Percentiles rank a stretch among this genome's conserved stretches.
These are phyloP conservation scores for Oxyteleia sp. DNA, from an alignment of 2,888 invertebrate species.

Conservation along the genomic window DNA sequence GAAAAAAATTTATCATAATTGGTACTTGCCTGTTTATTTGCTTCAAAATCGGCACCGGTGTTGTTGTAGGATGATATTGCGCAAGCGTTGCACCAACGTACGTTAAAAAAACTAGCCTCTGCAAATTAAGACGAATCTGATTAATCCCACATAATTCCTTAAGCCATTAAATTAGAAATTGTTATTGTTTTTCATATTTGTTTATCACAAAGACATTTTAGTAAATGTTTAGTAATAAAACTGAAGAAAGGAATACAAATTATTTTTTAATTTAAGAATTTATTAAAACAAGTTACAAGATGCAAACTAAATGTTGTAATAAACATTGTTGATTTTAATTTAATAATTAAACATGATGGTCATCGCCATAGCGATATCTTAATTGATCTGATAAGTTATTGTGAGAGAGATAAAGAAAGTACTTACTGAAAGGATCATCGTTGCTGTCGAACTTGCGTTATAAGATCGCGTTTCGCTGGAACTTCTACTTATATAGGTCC, in stretches of 20 bases:
- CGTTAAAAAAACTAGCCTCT: slow-evolving; percentile 80
- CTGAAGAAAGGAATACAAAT: too few relatives aligned
- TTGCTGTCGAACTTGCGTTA: slow-evolving; percentile 82
- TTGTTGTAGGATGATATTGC: slow-evolving; percentile 87
- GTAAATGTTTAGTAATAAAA: background rate
- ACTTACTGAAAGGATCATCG: slow-evolving; percentile 84
- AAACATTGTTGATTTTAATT: too few relatives aligned
- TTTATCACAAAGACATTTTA: too few relatives aligned
- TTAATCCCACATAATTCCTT: slow-evolving; percentile 1
- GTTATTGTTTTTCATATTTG: background rate
- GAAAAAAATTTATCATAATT: slow-evolving; percentile 42
- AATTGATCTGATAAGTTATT: background rate
- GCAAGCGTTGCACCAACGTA: slow-evolving; percentile 79
- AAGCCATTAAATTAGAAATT: background rate
- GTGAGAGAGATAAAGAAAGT: slow-evolving; percentile 20
- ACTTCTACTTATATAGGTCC: slow-evolving; percentile 86
- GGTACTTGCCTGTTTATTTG: slow-evolving; percentile 92
- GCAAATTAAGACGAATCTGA: slow-evolving; percentile 39
- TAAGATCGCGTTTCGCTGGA: slow-evolving; percentile 83
- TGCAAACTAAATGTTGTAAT: too few relatives aligned
- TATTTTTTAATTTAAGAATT: too few relatives aligned
- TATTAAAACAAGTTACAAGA: too few relatives aligned
- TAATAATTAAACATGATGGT: background rate
- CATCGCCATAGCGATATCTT: too few relatives aligned
- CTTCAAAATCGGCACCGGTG: slow-evolving; percentile 94